Evolutionary conservation across 92 coral and sea anemone species (phyloP).

Genomic region (Epizoanthus fatuus): DNA sequence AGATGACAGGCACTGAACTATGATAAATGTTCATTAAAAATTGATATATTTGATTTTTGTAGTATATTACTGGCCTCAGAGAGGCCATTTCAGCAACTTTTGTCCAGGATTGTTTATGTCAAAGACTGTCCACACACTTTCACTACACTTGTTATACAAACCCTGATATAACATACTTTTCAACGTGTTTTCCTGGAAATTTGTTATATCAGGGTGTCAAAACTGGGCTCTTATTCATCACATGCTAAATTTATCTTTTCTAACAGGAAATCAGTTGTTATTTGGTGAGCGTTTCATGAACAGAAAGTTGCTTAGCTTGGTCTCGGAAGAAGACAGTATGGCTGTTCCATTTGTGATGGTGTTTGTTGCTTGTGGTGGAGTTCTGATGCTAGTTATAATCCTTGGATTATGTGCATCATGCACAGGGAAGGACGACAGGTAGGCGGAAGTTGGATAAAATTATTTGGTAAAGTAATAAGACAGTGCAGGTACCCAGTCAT

Average conservation of each 20-base stretch:
- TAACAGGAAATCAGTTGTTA: not conserved
- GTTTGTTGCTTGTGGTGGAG: constrained; percentile 5
- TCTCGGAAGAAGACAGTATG: not conserved
- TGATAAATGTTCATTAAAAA: too few species aligned
- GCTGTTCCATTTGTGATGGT: constrained; percentile 5
- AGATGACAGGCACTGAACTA: too few species aligned
- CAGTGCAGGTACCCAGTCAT: not conserved
- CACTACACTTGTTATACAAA: too few species aligned
- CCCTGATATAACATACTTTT: too few species aligned
- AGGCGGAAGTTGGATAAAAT: not conserved
- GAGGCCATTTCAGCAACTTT: too few species aligned
- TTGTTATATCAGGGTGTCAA: not conserved
- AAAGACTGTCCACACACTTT: too few species aligned
- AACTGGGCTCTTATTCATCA: not conserved
- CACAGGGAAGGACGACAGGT: constrained; percentile 9
- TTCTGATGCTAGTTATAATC: constrained; percentile 8
- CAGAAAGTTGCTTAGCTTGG: constrained; percentile 15
- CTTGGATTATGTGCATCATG: constrained; percentile 32
- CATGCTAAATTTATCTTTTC: not conserved
- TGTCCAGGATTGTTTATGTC: too few species aligned
- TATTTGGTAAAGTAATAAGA: not conserved
- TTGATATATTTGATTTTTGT: too few species aligned
- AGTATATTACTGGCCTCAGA: too few species aligned
- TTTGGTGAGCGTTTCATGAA: not conserved
- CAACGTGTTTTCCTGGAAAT: too few species aligned